Evolutionary conservation across 1,140 invertebrate genomes (phyloP), one percentile per base, ranked within the genome.

Genomic region (Pachyrhynchus sulphureomaculatus): DNA sequence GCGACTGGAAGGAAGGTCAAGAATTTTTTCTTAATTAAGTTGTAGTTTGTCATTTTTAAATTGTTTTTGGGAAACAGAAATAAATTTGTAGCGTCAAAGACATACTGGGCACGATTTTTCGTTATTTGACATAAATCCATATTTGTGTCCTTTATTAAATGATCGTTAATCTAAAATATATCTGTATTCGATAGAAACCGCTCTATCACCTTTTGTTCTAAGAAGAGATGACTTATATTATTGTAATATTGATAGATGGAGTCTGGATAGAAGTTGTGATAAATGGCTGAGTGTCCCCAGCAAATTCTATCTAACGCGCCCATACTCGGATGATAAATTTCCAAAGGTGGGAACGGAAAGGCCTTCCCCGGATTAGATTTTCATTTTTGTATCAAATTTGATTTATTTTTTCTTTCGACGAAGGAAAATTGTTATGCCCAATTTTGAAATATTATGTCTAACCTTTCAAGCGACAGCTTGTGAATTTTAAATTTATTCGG

Each of bases 341-440:
- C 52, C 24, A 39, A 69, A 70, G 68, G 68, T 70, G 68, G 55
- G 61, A 64, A 68, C 63, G 51, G 49, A 57, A 62, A 36, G 36
- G 59, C 56, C 65, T 61, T 49, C 54, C 58, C 64, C 52, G 62
- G 62, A 70, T 70, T 70, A 68, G 64, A 70, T 65, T 70, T 68
- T 68, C 68, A 70, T 66, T 70, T 68, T 70, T 65, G 63, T 53
- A 68, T 66, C 63, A 59, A 68, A 64, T 70, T 70, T 68, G 66
- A 68, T 70, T 70, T 70, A 66, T 61, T 68, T 67, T 67, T 55
- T 61, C 47, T 62, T 49, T 49, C 36, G 34, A 24, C 45, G 24
- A 12, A 44, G 37, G 36, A 47, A 61, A 52, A 52, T 61, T 61
- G 47, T 61, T 52, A 57, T 18, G 42, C 32, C 32, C 54, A 45